Base-by-base conservation (phyloP, 2,113 vertebrate genomes). In the Gallinago jamesoni region DNA sequence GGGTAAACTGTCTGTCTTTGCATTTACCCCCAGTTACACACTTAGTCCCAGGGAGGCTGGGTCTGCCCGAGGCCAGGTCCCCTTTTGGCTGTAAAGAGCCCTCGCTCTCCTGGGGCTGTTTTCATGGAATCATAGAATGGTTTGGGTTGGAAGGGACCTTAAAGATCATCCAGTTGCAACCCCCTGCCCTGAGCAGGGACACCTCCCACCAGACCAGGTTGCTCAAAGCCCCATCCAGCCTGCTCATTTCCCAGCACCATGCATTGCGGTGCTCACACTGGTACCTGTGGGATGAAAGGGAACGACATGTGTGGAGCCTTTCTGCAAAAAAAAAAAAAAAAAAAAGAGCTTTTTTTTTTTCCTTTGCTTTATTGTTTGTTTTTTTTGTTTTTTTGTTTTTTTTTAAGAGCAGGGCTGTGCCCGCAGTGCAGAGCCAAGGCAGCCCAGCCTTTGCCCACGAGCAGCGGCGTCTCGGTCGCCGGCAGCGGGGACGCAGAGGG, bases 241-340 rank as follows among this genome's bases (percentile, higher is more conserved):
- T 48, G 47, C 21, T 21, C 21, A 12, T 48, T 48, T 16, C 19
- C 55, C 77, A 75, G 77, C 9, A 0, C 3, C 33, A 78, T 15
- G 62, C 76, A 14, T 6, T 30, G 50, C 41, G 0, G 3, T 28
- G 47, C 37, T 59, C 70, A 14, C 57, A 4, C n/a, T 3, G 57
- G 6, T 50, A 5, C 0, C 0, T 4, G 37, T 24, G 52, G 27
- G 27, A 18, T 35, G 23, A 39, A 15, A 25, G 14, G 43, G 22
- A 69, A 7, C 4, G 1, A 21, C 0, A 3, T 10, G 8, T 27
- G 13, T n/a, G 33, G 5, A 92, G 27, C 31, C 19, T n/a, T 41
- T 35, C n/a, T 63, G n/a, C 8, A 60, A 23, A 74, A 47, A 47
- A 47, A 21, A 47, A 47, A 47, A 47, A 16, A 19, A 45, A 45